Evolutionary conservation across 2,888 invertebrate genomes (phyloP), one percentile per base, ranked within the genome.

Genomic region (Nymphalis urticae): DNA sequence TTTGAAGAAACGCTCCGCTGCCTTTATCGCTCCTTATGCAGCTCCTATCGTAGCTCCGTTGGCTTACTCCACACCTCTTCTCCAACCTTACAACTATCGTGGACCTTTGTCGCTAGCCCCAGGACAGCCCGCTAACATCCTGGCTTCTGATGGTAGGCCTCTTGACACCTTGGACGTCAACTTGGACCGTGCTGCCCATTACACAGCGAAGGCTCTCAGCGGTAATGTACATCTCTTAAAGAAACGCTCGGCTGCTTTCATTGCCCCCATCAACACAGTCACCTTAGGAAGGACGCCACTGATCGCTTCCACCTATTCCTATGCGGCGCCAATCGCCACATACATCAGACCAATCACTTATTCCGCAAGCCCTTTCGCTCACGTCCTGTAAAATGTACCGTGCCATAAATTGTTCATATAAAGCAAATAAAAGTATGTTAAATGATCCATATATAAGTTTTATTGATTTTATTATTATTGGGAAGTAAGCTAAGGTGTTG

Each of bases 141-240:
- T 90, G 68, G 89, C 80, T 7, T 85, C 90, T 47, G 90, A 89
- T 75, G 90, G 92, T 82, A 86, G 89, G 79, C 92, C 92, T 8
- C 79, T 92, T 63, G 91, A 91, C 75, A 92, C 92, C 58, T 75
- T 90, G 75, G 90, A 89, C 61, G 92, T 92, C 48, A 91, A 91
- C 83, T 72, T 88, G 80, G 90, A 91, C 82, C 89, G 89, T 73
- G 83, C 89, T 32, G 89, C 88, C 4, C 92, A 91, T 78, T 78
- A 80, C 76, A 85, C 88, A 50, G 89, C 91, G 16, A 90, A 90
- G 77, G 86, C 88, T 1, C 75, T 86, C 19, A 80, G 80, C 24
- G 78, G 78, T 58, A 85, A 85, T 21, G 66, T 85, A 56, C 89
- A 88, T 74, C 68, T 78, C 47, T 68, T 81, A 64, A 80, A 80